Percentiles rank a stretch among this genome's conserved stretches.
phyloP scores from a whole-genome alignment of 2,888 invertebrate genomes.

The Thereva unica region DNA sequence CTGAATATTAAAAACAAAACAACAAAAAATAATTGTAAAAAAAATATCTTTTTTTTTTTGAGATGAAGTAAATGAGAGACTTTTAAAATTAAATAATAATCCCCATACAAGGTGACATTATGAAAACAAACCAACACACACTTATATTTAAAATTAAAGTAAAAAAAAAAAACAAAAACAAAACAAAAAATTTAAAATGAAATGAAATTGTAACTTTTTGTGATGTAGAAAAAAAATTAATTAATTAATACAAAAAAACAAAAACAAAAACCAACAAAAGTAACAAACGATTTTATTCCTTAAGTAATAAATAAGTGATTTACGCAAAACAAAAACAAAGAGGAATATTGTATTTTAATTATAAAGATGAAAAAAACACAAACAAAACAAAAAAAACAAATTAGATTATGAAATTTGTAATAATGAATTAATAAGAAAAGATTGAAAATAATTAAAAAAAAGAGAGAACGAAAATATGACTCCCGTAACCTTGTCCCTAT shows the following conservation, averaged over 20 bases:
- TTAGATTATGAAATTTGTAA: no score
- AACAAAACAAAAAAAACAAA: no score
- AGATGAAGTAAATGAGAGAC: no score
- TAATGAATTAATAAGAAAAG: constrained; percentile 1
- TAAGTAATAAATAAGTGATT: constrained; percentile 6
- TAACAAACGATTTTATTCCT: constrained; percentile 28
- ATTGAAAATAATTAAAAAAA: constrained; percentile 40
- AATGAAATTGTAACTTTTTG: constrained; percentile 28
- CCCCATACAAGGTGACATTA: no score
- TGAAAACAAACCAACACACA: no score
- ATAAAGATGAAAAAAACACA: neutral
- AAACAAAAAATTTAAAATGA: constrained; percentile 30
- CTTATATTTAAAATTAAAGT: neutral
- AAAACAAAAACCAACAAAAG: constrained; percentile 1
- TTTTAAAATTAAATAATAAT: no score
- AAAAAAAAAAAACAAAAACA: constrained; percentile 21
- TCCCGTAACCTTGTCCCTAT: constrained; percentile 17
- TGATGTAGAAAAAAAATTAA: constrained; percentile 18
- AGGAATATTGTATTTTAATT: constrained; percentile 2
- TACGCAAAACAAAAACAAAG: constrained; percentile 47
- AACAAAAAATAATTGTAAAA: no score
- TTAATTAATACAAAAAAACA: neutral
- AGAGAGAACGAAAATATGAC: constrained; percentile 37
- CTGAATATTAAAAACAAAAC: no score
- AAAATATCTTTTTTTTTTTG: no score